These are phyloP conservation scores for Dinocampus coccinellae DNA, from an alignment of 2,888 invertebrate genomes.

Conservation along the genomic window DNA sequence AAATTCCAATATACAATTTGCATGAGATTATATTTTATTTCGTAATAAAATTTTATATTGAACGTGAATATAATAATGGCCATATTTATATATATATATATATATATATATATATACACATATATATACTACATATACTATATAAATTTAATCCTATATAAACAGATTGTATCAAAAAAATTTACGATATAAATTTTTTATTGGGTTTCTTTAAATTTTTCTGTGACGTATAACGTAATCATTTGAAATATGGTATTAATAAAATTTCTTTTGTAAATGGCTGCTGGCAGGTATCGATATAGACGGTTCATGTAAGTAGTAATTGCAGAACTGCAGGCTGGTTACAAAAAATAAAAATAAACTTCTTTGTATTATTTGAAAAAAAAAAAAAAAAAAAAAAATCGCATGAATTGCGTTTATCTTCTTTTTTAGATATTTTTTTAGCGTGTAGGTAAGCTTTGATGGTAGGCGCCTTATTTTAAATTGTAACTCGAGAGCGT, in stretches of 20 bases:
- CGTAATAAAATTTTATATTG: neutral
- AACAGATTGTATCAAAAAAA: conserved; percentile 3
- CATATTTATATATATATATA: neutral
- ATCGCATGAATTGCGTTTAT: conserved; percentile 17
- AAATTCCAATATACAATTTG: conserved; percentile 7
- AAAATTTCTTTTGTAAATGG: conserved; percentile 66
- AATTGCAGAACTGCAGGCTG: conserved; percentile 55
- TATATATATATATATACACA: neutral
- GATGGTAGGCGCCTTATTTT: neutral
- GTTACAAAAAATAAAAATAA: conserved; percentile 44
- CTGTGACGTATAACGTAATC: conserved; percentile 20
- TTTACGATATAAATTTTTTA: neutral
- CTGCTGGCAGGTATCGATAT: conserved; percentile 70
- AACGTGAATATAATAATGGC: neutral
- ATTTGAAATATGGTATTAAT: conserved; percentile 59
- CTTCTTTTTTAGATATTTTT: neutral
- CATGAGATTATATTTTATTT: neutral
- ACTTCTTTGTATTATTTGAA: conserved; percentile 19
- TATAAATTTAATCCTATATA: too few species aligned
- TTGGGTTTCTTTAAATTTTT: conserved; percentile 35
- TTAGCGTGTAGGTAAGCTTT: neutral
- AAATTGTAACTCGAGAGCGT: neutral
- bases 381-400: too few species aligned
- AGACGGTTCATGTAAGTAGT: conserved; percentile 70
- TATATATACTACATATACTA: too few species aligned